phyloP scores from a whole-genome alignment of 37 sponge, comb jelly and placozoan genomes.

The Geodia barretti region DNA sequence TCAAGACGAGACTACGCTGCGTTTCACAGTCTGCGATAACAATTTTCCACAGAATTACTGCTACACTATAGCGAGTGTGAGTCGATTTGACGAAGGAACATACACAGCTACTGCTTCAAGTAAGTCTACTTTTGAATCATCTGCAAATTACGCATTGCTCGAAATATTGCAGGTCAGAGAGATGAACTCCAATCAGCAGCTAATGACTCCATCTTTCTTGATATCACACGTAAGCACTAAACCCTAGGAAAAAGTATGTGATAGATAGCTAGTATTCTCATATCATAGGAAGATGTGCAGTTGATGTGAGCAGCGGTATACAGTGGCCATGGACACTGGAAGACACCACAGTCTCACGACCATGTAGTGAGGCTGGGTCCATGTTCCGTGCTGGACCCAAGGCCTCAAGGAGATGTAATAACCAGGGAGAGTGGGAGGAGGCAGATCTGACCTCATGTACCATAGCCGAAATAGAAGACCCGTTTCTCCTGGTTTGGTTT shows the following conservation, averaged over 20 bases:
- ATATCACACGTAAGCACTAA: not conserved
- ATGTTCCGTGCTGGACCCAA: not conserved
- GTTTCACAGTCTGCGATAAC: not conserved
- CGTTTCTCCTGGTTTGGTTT: constrained; percentile 21
- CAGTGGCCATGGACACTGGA: constrained; percentile 6
- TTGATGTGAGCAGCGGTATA: constrained; percentile 1
- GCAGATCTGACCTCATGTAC: constrained; percentile 3
- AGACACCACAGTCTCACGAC: not conserved
- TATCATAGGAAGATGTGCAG: constrained; percentile 3
- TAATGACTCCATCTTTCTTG: not conserved
- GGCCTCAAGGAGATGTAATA: not conserved
- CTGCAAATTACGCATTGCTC: not conserved
- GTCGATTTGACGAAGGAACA: not conserved
- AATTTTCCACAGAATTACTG: constrained; percentile 1
- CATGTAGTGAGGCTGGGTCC: not conserved
- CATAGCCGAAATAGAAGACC: not conserved
- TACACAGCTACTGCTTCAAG: not conserved
- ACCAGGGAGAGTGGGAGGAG: constrained; percentile 4
- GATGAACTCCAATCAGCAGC: not conserved
- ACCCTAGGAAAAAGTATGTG: no score
- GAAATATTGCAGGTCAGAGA: not conserved
- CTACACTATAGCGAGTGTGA: not conserved
- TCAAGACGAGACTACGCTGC: not conserved
- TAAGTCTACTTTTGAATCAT: not conserved
- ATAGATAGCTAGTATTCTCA: no score